Conservation (phyloP, 2,888 invertebrate species). For the Invenusta paracnida region DNA sequence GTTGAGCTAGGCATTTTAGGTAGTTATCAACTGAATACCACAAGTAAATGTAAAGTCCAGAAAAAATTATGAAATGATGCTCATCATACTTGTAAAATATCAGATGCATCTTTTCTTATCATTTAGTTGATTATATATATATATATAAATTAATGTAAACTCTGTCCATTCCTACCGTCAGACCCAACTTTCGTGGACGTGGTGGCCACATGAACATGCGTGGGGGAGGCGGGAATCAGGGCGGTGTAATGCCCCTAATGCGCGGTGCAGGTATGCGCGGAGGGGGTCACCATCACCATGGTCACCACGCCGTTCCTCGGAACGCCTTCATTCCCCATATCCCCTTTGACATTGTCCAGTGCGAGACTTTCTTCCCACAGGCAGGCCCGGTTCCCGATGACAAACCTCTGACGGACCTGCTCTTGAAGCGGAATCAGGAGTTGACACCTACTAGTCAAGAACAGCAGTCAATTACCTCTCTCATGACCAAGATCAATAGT, state of each 20-base stretch:
- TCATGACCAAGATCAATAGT: slow-evolving; percentile 88
- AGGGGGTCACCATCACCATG: not conserved
- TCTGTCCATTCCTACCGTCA: too few species aligned
- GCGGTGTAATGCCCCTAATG: not conserved
- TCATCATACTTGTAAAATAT: too few species aligned
- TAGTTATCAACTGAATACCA: too few species aligned
- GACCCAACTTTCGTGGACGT: not conserved
- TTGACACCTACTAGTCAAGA: slow-evolving; percentile 83
- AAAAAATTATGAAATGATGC: too few species aligned
- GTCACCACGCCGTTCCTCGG: not conserved
- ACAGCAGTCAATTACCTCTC: slow-evolving; percentile 78
- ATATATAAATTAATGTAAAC: too few species aligned
- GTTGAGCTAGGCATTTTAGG: too few species aligned
- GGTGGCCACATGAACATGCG: not conserved
- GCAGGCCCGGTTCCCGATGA: slow-evolving; percentile 76
- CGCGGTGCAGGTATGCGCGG: not conserved
- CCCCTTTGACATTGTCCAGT: slow-evolving; percentile 62
- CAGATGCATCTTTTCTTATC: too few species aligned
- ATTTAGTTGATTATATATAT: too few species aligned
- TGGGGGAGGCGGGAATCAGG: not conserved
- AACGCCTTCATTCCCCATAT: slow-evolving; percentile 58
- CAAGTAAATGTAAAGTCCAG: too few species aligned
- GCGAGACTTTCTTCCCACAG: slow-evolving; percentile 81
- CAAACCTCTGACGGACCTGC: slow-evolving; percentile 73
- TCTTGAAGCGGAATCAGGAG: slow-evolving; percentile 84